Evolutionary conservation across 2,888 invertebrate genomes (phyloP).

Genomic region (Euclidia mi): DNA sequence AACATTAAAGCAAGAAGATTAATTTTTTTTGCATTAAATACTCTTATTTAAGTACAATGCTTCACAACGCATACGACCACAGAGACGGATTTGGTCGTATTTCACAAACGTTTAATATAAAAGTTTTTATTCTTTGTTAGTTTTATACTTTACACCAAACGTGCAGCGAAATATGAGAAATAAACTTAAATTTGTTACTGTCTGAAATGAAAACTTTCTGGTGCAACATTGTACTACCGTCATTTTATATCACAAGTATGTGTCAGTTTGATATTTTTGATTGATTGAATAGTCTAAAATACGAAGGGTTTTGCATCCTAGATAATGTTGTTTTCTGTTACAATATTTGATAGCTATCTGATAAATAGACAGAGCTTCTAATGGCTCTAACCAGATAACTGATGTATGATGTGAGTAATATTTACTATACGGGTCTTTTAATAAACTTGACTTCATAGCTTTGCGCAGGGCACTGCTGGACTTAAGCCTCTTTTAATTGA

Average conservation of each 20-base stretch:
- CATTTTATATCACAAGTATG: background rate
- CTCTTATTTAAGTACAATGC: background rate
- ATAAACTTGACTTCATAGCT: no score
- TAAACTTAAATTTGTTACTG: background rate
- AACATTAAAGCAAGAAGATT: background rate
- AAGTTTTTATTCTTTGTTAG: slow-evolving; percentile 1
- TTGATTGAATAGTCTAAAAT: no score
- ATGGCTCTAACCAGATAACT: no score
- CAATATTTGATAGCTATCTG: no score
- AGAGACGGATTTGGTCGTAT: background rate
- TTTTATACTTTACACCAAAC: background rate
- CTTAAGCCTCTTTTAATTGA: no score
- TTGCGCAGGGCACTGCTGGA: no score
- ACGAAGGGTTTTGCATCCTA: no score
- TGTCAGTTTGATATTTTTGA: no score
- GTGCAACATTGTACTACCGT: background rate
- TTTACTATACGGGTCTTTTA: no score
- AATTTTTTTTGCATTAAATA: background rate
- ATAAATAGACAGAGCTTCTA: no score
- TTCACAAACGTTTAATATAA: background rate
- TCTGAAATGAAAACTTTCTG: background rate
- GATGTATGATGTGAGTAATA: no score
- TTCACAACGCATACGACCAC: background rate
- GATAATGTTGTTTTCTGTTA: no score
- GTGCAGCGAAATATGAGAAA: background rate